Percentiles rank a stretch among this genome's conserved stretches.
These are phyloP conservation scores for Drosophila sproati DNA, from an alignment of 1,140 invertebrate species.

Conservation along the genomic window DNA sequence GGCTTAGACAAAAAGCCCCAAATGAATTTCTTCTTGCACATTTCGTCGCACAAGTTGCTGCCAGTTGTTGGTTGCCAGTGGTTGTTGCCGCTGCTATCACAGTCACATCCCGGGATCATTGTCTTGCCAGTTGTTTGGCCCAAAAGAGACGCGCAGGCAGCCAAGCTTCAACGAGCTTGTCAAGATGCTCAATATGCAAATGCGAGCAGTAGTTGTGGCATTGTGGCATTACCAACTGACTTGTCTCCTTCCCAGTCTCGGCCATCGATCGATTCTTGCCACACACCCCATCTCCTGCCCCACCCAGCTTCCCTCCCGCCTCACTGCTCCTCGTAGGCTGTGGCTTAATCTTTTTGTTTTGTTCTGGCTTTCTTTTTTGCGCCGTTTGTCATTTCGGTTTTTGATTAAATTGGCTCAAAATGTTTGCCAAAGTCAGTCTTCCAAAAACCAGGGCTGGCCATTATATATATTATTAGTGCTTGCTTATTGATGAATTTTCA, in stretches of 20 bases:
- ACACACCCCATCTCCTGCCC: no score
- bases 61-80: conserved; percentile 12
- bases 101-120: conserved; percentile 60
- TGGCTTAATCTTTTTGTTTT: background rate
- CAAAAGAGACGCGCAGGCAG: conserved; percentile 55
- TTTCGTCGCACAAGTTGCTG: conserved; percentile 10
- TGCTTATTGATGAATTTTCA: no score
- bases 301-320: background rate
- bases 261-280: no score
- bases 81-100: conserved; percentile 19
- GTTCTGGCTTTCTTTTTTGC: conserved; percentile 58
- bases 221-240: conserved; percentile 35
- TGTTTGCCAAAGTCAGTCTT: conserved; percentile 54
- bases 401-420: conserved; percentile 83
- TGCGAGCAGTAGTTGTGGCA: conserved; percentile 44
- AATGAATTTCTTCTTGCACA: conserved; percentile 72
- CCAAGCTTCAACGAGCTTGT: conserved; percentile 43
- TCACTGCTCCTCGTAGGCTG: background rate
- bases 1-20: conserved; percentile 71
- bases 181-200: conserved; percentile 80
- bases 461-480: background rate
- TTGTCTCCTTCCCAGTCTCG: background rate
- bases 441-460: conserved; percentile 41
- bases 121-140: conserved; percentile 64
- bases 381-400: conserved; percentile 68